Percentiles rank a stretch among this genome's conserved stretches.
Evolutionary conservation across 2,797 vertebrate species (phyloP).

Genomic region (Sebastes alutus): DNA sequence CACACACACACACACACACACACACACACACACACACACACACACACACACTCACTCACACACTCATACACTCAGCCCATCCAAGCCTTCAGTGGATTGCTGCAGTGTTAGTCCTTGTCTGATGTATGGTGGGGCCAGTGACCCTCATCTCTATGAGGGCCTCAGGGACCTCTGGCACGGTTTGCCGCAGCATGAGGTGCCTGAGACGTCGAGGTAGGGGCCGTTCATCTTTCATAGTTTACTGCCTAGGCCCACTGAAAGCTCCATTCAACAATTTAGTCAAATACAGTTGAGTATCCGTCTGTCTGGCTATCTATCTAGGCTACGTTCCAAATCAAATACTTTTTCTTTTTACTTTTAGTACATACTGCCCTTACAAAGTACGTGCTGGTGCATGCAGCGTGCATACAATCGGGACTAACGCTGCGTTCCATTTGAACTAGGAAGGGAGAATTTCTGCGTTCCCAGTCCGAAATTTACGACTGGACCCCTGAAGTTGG

Average conservation of each 20-base stretch:
- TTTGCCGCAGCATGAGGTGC: conserved; percentile 19
- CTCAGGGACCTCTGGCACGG: conserved; percentile 20
- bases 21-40: not conserved
- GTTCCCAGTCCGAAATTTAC: too few species aligned
- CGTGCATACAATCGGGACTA: too few species aligned
- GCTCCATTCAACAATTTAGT: not conserved
- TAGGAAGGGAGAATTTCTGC: too few species aligned
- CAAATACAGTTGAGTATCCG: not conserved
- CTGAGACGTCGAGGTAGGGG: conserved; percentile 23
- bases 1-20: not conserved
- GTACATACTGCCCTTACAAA: too few species aligned
- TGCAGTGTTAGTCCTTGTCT: conserved; percentile 40
- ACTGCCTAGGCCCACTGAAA: not conserved
- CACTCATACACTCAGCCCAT: not conserved
- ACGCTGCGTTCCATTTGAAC: too few species aligned
- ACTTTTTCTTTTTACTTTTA: too few species aligned
- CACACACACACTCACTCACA: not conserved
- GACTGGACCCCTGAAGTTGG: too few species aligned
- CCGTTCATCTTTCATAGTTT: conserved; percentile 32
- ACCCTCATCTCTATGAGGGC: conserved; percentile 40
- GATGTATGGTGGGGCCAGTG: conserved; percentile 43
- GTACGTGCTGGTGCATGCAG: too few species aligned
- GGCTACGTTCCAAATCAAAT: too few species aligned
- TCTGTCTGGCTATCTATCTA: not conserved
- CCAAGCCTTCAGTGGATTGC: conserved; percentile 16